A percentile compares a stretch with the other conserved stretches of the same genome.
Evolutionary conservation across 1,140 invertebrate species (phyloP).

Genomic region (Leguminivora glycinivorella): DNA sequence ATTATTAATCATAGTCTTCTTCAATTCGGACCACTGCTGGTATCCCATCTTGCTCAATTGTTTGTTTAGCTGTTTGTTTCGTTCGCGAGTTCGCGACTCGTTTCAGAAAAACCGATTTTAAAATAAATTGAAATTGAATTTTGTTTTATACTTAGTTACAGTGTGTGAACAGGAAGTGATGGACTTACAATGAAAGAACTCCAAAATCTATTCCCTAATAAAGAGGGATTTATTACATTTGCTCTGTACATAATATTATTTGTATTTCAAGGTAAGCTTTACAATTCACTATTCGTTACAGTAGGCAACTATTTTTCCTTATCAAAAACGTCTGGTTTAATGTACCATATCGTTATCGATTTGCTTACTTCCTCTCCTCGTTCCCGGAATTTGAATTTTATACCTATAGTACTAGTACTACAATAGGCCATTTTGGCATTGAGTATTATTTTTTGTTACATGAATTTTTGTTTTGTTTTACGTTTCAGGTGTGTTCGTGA

Average conservation of each 20-base stretch:
- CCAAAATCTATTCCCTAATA: constrained; percentile 89
- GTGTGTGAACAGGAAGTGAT: neutral
- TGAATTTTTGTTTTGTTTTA: constrained; percentile 33
- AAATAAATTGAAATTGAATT: constrained; percentile 6
- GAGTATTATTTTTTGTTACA: neutral
- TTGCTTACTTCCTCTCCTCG: neutral
- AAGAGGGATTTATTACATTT: constrained; percentile 88
- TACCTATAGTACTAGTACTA: neutral
- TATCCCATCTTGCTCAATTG: neutral
- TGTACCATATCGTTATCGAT: constrained; percentile 3
- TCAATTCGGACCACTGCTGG: neutral
- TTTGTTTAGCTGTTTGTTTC: constrained; percentile 12
- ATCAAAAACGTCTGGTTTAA: constrained; percentile 25
- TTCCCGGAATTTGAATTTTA: neutral
- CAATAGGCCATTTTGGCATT: neutral
- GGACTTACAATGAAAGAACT: constrained; percentile 63
- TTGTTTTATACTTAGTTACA: neutral
- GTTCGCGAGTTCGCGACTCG: neutral
- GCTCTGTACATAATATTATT: constrained; percentile 85
- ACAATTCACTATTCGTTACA: constrained; percentile 25
- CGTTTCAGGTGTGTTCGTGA: constrained; percentile 92
- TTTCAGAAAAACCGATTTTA: constrained; percentile 3
- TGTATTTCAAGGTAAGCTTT: constrained; percentile 68
- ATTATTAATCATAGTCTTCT: neutral
- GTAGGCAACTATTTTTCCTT: neutral